Conservation (phyloP, 2,113 vertebrate genomes). For the Siniperca chuatsi region DNA sequence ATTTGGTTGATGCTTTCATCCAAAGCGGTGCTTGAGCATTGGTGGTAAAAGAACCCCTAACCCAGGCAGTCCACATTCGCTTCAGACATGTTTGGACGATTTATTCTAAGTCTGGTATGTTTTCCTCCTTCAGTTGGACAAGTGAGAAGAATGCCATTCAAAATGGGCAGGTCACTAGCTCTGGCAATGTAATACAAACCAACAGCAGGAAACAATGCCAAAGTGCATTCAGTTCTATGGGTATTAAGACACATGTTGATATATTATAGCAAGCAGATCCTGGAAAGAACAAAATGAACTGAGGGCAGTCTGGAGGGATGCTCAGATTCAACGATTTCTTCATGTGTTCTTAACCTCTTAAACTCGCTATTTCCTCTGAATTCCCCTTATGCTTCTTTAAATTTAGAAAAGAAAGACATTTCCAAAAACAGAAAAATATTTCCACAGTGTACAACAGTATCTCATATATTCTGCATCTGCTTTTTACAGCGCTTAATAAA, state of each 20-base stretch:
- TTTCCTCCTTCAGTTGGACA: conserved; percentile 19
- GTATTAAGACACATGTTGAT: conserved; percentile 29
- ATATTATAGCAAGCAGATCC: neutral
- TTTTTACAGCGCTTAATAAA: conserved; percentile 25
- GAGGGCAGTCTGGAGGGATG: neutral
- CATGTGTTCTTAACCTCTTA: neutral
- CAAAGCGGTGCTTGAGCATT: neutral
- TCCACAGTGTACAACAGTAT: neutral
- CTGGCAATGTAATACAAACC: conserved; percentile 19
- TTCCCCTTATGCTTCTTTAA: neutral
- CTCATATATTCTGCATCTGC: conserved; percentile 15
- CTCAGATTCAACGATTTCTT: neutral
- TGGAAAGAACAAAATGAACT: neutral
- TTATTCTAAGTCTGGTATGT: conserved; percentile 4
- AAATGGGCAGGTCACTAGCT: conserved; percentile 3
- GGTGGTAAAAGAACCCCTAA: conserved; percentile 7
- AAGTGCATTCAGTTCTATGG: neutral
- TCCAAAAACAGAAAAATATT: neutral
- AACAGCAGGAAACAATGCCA: conserved; percentile 1
- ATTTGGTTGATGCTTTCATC: conserved; percentile 17
- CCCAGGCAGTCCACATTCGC: neutral
- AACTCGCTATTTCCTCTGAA: conserved; percentile 1
- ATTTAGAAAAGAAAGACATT: neutral
- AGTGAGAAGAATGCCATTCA: conserved; percentile 9
- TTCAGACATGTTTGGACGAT: neutral